Evolutionary conservation across 2,797 vertebrate genomes (phyloP).

Genomic region (Echiichthys vipera): DNA sequence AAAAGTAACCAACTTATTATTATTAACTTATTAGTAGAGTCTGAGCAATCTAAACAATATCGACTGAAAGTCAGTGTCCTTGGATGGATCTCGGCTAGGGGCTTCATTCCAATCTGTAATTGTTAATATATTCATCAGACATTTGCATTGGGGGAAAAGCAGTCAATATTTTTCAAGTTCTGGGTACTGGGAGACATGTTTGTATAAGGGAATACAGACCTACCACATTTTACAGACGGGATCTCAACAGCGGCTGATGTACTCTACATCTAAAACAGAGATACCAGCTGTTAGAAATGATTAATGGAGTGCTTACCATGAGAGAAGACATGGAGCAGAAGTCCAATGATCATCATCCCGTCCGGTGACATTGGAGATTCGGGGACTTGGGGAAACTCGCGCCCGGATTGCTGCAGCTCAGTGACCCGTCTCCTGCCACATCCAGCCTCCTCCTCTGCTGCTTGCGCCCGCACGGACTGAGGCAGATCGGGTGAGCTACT

Average conservation of each 20-base stretch:
- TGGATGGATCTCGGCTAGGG: neutral
- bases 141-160: neutral
- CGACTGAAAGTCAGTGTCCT: neutral
- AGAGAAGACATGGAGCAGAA: slow-evolving; percentile 77
- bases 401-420: slow-evolving; percentile 66
- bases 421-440: slow-evolving; percentile 70
- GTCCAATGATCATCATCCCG: slow-evolving; percentile 81
- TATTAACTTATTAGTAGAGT: neutral
- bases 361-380: slow-evolving; percentile 71
- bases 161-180: neutral
- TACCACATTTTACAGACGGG: neutral
- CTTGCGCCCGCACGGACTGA: slow-evolving; percentile 40
- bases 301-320: slow-evolving; percentile 57
- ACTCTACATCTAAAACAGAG: neutral
- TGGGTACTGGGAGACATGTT: neutral
- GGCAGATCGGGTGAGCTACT: slow-evolving; percentile 20
- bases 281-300: neutral
- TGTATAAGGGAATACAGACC: neutral
- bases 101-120: neutral
- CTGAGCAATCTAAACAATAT: neutral
- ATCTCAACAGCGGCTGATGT: neutral
- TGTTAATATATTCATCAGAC: neutral
- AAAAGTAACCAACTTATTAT: slow-evolving; percentile 8
- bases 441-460: slow-evolving; percentile 64
- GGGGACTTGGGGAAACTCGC: slow-evolving; percentile 42